phyloP scores from a whole-genome alignment of 2,888 invertebrate species.

The Apamea crenata region DNA sequence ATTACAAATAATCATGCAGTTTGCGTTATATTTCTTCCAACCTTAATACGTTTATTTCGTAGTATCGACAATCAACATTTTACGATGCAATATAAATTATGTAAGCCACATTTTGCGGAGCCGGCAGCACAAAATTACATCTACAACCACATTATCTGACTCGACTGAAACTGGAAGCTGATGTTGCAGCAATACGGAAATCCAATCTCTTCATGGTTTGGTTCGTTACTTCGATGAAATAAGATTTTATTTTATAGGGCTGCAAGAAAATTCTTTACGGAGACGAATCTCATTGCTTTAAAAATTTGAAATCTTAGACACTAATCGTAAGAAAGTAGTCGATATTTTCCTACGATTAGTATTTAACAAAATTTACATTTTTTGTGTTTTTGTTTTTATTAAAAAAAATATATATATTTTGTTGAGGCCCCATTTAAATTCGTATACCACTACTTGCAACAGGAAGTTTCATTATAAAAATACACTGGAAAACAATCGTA shows the following conservation, averaged over 20 bases:
- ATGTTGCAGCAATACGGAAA: slow-evolving; percentile 31
- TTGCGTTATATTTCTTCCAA: background rate
- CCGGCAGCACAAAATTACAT: slow-evolving; percentile 30
- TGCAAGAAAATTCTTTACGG: background rate
- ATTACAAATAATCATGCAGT: background rate
- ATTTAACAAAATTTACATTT: background rate
- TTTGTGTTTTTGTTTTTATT: background rate
- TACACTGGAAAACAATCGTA: background rate
- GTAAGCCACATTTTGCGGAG: slow-evolving; percentile 2
- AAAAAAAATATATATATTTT: too few species aligned
- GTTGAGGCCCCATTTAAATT: too few species aligned
- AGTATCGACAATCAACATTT: background rate
- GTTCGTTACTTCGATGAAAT: slow-evolving; percentile 45
- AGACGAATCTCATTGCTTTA: background rate
- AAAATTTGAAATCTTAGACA: background rate
- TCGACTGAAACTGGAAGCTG: slow-evolving; percentile 10
- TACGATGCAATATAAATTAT: background rate
- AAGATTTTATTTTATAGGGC: slow-evolving; percentile 22
- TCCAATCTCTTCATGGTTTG: slow-evolving; percentile 24
- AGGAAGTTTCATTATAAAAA: background rate
- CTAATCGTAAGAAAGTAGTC: background rate
- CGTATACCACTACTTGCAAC: too few species aligned
- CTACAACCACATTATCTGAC: background rate
- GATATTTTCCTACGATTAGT: background rate
- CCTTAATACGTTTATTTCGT: background rate